Evolutionary conservation across 2,888 invertebrate genomes (phyloP), one percentile per base, ranked within the genome.

Genomic region (Chironomus riparius): DNA sequence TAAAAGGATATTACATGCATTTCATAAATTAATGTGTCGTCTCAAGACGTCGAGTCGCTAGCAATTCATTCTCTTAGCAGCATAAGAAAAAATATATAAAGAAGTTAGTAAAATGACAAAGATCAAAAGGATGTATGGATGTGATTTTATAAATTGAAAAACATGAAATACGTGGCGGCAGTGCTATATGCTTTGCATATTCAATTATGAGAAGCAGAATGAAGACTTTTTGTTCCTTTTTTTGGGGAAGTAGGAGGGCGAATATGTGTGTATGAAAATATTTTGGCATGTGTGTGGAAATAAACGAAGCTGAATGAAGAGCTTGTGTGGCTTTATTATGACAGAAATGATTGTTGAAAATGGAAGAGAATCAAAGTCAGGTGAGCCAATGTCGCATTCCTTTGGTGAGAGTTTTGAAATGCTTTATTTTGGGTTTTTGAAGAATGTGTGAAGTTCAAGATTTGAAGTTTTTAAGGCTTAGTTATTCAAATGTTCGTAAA

Each of bases 61-160:
- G 38, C 38, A 10, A 38, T 38, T 38, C 38, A 38, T 38, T 38
- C 38, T 38, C 38, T 38, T 38, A 10, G 38, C 38, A 38, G 38
- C 1, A 38, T 7, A 2, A 65, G 65, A 4, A 7, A 13, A 2
- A 65, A 12, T 4, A 65, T 0, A 50, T 3, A 68, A 68, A 28
- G 68, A 21, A 15, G 47, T 47, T n/a, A 15, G 15, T 12, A 68
- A 38, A 68, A 68, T 38, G 68, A 68, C 15, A 68, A 24, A 68
- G 38, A 68, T 68, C 68, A 68, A 68, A 68, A 68, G 68, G 68
- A 68, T 18, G 70, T 21, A 38, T 71, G 71, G 47, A 15, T 61
- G 61, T 56, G 56, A 61, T 47, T 71, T 71, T 71, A 71, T 71
- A 71, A 74, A 74, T 74, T 68, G 74, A 65, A 74, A 56, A 74